These are phyloP conservation scores for Torymus texanus DNA, from an alignment of 2,888 invertebrate genomes.

Conservation along the genomic window DNA sequence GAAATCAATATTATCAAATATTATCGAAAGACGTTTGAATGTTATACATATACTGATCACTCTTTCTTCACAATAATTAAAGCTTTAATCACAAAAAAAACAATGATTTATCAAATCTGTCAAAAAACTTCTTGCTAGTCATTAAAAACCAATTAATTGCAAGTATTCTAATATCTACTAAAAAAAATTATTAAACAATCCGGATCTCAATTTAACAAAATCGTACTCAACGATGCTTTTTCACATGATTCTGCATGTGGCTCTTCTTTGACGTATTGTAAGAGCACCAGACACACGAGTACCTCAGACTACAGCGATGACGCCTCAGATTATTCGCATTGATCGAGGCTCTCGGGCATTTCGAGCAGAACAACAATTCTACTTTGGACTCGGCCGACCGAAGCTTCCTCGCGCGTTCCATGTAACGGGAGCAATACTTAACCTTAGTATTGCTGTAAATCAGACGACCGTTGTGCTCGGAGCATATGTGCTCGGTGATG, in stretches of 20 bases:
- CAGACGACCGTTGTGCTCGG: neutral
- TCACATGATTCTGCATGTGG: neutral
- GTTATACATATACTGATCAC: too few species aligned
- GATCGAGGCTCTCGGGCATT: neutral
- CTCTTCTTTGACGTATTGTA: neutral
- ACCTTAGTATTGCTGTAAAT: neutral
- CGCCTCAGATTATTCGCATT: neutral
- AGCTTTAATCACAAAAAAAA: too few species aligned
- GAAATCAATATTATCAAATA: too few species aligned
- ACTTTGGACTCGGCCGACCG: neutral
- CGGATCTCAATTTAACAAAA: neutral
- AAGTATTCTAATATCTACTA: too few species aligned
- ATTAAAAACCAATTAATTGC: too few species aligned
- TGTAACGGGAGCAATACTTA: slow-evolving; percentile 15
- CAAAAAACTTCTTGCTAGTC: too few species aligned
- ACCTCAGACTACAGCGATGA: neutral
- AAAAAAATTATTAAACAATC: neutral
- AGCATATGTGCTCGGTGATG: slow-evolving; percentile 8
- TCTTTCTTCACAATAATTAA: too few species aligned
- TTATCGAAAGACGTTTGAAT: too few species aligned
- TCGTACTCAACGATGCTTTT: neutral
- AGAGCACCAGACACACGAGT: slow-evolving; percentile 4
- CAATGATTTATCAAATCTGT: too few species aligned
- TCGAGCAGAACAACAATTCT: neutral
- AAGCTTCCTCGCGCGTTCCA: neutral